Evolutionary conservation across 2,113 vertebrate species (phyloP).

Genomic region (Microcebus jonahi): DNA sequence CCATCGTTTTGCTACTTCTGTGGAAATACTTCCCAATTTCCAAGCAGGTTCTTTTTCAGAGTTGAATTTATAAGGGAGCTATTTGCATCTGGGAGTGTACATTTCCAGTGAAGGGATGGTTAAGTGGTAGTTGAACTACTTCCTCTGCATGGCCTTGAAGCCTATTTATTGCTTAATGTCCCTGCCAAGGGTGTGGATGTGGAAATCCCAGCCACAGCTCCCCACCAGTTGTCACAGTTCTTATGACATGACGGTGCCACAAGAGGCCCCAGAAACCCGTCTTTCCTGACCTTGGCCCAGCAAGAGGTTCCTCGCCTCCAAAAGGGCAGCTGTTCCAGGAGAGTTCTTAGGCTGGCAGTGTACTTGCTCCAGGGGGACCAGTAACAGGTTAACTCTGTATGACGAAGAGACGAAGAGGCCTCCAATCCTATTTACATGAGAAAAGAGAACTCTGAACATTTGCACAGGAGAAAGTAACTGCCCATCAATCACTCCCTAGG

Average conservation of each 20-base stretch:
- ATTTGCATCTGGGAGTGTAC: not conserved
- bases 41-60: not conserved
- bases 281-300: not conserved
- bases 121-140: not conserved
- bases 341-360: not conserved
- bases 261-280: not conserved
- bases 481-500: constrained; percentile 68
- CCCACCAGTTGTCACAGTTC: not conserved
- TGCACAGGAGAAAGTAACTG: constrained; percentile 37
- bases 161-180: not conserved
- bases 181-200: not conserved
- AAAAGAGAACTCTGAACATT: constrained; percentile 45
- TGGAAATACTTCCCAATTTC: not conserved
- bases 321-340: constrained; percentile 16
- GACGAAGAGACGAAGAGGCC: not conserved
- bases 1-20: not conserved
- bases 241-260: not conserved
- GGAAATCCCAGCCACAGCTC: not conserved
- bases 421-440: constrained; percentile 64
- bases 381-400: constrained; percentile 53
- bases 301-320: not conserved
- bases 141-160: not conserved
- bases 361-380: not conserved
- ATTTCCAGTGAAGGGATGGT: not conserved
- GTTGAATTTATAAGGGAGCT: not conserved